Percentiles rank a stretch among this genome's conserved stretches.
These are phyloP conservation scores for Bradysia coprophila DNA, from an alignment of 1,140 invertebrate species.

Conservation along the genomic window DNA sequence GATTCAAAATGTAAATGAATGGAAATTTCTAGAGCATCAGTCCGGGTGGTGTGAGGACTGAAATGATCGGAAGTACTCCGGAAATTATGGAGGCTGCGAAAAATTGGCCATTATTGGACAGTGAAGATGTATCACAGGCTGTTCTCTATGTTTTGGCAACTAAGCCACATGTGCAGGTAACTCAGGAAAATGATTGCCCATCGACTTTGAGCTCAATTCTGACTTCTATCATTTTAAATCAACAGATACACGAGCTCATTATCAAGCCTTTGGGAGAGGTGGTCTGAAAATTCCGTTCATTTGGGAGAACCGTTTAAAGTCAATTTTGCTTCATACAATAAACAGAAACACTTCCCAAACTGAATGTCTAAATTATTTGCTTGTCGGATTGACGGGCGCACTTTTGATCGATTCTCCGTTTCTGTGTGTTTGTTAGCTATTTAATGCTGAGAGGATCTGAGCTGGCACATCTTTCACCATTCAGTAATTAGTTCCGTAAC, in stretches of 20 bases:
- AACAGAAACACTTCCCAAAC: too few relatives aligned
- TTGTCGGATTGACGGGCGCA: too few relatives aligned
- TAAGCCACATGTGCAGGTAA: conserved; percentile 30
- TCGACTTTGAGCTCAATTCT: neutral
- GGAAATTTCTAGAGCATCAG: conserved; percentile 30
- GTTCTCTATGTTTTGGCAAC: conserved; percentile 28
- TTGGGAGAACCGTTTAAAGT: too few relatives aligned
- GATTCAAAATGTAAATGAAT: neutral
- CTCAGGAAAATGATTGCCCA: neutral
- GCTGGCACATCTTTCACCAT: too few relatives aligned
- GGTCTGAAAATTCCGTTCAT: too few relatives aligned
- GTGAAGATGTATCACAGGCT: conserved; percentile 30
- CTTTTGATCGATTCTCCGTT: too few relatives aligned
- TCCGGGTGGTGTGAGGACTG: conserved; percentile 34
- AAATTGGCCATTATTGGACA: conserved; percentile 13
- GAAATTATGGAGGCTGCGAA: conserved; percentile 7
- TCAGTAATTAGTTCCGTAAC: too few relatives aligned
- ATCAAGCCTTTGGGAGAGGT: conserved; percentile 18
- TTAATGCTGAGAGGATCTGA: too few relatives aligned
- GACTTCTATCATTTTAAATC: conserved; percentile 4
- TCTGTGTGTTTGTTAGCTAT: too few relatives aligned
- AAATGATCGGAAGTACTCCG: conserved; percentile 25
- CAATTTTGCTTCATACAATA: too few relatives aligned
- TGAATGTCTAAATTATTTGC: too few relatives aligned
- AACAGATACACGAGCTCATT: conserved; percentile 22